Evolutionary conservation across 2,888 invertebrate species (phyloP).

Genomic region (Barypeithes pellucidus): DNA sequence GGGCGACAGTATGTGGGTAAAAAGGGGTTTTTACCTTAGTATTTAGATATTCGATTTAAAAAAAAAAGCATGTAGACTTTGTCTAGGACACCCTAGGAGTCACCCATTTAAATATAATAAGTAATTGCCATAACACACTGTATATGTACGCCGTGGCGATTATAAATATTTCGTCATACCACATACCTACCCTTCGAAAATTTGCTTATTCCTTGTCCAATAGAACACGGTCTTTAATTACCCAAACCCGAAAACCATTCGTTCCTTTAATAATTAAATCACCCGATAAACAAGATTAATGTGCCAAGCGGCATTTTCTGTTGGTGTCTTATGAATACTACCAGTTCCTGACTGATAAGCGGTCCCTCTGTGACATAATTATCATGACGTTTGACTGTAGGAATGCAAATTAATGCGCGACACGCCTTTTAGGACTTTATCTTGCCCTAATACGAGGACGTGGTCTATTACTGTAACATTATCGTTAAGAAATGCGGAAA

Average conservation of each 20-base stretch:
- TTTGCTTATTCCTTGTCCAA: neutral
- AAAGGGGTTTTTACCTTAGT: too few relatives aligned
- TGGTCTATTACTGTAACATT: conserved; percentile 30
- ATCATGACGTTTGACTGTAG: conserved; percentile 39
- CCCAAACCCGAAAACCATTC: neutral
- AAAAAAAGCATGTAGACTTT: too few relatives aligned
- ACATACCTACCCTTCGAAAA: neutral
- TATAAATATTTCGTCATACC: too few relatives aligned
- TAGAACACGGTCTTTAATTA: neutral
- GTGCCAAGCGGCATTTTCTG: conserved; percentile 12
- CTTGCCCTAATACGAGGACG: conserved; percentile 30
- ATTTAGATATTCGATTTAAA: too few relatives aligned
- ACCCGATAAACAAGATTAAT: conserved; percentile 31
- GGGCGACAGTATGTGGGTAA: too few relatives aligned
- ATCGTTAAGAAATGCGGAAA: conserved; percentile 23
- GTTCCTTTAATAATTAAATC: conserved; percentile 11
- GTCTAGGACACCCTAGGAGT: too few relatives aligned
- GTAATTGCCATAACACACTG: too few relatives aligned
- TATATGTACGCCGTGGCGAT: too few relatives aligned
- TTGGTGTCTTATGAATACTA: conserved; percentile 25
- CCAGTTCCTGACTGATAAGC: conserved; percentile 33
- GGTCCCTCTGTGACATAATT: conserved; percentile 37
- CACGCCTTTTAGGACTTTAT: conserved; percentile 40
- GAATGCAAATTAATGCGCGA: conserved; percentile 34
- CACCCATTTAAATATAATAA: too few relatives aligned